These are phyloP conservation scores for Sebastes itinus DNA, from an alignment of 2,797 vertebrate species.

Conservation along the genomic window DNA sequence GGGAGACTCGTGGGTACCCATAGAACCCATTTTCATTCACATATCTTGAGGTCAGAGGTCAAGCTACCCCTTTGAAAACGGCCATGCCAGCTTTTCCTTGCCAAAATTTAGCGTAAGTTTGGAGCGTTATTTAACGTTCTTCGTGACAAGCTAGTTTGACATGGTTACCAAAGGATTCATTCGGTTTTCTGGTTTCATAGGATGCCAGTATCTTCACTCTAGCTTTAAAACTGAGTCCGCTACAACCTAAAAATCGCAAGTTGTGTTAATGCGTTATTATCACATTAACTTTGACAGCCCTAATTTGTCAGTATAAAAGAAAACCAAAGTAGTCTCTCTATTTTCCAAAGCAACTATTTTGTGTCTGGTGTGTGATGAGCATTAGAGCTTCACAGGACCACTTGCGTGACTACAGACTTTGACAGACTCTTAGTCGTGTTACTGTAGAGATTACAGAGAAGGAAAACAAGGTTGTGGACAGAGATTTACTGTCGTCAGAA, in stretches of 20 bases:
- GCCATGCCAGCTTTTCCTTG: too few relatives aligned
- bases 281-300: not conserved
- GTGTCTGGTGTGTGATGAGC: not conserved
- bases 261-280: not conserved
- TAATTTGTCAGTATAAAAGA: not conserved
- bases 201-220: not conserved
- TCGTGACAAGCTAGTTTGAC: too few relatives aligned
- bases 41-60: too few relatives aligned
- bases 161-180: too few relatives aligned
- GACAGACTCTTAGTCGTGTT: not conserved
- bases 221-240: not conserved
- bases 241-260: fast-evolving
- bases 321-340: not conserved
- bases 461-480: not conserved
- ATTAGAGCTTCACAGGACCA: not conserved
- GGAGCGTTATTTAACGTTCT: too few relatives aligned
- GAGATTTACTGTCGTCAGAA: not conserved
- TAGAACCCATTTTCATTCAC: too few relatives aligned
- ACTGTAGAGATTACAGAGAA: not conserved
- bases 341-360: not conserved
- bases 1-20: too few relatives aligned
- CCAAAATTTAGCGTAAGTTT: too few relatives aligned
- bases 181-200: not conserved
- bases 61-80: too few relatives aligned
- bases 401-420: too few relatives aligned